Evolutionary conservation across 2,888 invertebrate species (phyloP), one percentile per base, ranked within the genome.

Genomic region (Nasonovia ribisnigri): DNA sequence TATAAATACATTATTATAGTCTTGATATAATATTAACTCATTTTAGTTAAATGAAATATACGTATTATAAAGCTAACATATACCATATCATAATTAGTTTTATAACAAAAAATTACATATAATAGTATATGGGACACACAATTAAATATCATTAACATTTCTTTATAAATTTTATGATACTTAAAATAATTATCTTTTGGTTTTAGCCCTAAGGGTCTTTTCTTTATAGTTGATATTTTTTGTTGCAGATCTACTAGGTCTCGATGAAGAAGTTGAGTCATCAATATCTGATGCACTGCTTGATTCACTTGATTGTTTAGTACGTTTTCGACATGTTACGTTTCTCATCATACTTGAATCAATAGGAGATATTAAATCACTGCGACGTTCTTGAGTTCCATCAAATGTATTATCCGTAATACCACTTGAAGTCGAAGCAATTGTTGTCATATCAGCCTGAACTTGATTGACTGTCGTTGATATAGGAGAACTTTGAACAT

Each of bases 191-290:
- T 77, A 77, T 60, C 86, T 90, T 93, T 90, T 86, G 26, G 87
- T 51, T 93, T 93, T 93, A 48, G 11, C 24, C 0, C n/a, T 11
- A 29, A 90, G 43, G 3, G 0, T 36, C 8, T 11, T 20, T 11
- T 90, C 90, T 90, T 93, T 90, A 36, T 93, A 93, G 10, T 90
- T 90, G 3, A 93, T 29, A 3, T 48, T 42, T 36, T 46, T 86
- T 86, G 24, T 16, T 13, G 42, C 29, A 60, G 36, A 42, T 90
- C 93, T 93, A 51, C 67, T 88, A 43, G 92, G 88, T 20, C 92
- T 60, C 54, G 51, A 43, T 77, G 67, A 54, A 91, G 26, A 24
- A 46, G 48, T 51, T 67, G 87, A 92, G 13, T 26, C 16, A 20
- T 93, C 84, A 29, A 67, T 11, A 29, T 86, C 86, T n/a, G 67